Evolutionary conservation across 2,113 vertebrate genomes (phyloP), one percentile per base, ranked within the genome.

Genomic region (Mesoclemmys tuberculata): DNA sequence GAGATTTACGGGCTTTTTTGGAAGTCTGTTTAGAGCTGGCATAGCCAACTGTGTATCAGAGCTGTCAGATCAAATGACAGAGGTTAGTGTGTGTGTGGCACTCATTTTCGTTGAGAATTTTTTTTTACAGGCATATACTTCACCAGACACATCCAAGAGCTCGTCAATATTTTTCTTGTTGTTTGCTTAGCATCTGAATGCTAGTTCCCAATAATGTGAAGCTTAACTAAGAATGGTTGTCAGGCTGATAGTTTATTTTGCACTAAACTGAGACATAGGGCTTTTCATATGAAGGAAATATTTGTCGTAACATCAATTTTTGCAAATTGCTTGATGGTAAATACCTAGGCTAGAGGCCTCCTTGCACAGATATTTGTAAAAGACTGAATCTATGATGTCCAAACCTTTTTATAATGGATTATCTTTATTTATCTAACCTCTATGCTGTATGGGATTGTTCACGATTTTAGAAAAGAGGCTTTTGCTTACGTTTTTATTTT

Each of bases 181-280:
- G 83, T 84, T 82, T 78, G 90, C 88, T 93, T 84, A 85, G 90
- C 88, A 10, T 79, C 90, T 46, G 78, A 6, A 16, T 3, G 49
- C 77, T 19, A 64, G 82, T 89, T 64, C 88, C 83, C 71, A 38
- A 0, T 14, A 16, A 8, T 0, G 26, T 3, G 81, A n/a, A 79
- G 74, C 41, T 85, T 6, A 12, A 22, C 49, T 61, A 4, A 77
- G 75, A 44, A 9, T 64, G n/a, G 51, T 10, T 82, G 2, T 61
- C 5, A 11, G 74, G 80, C 74, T 80, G 14, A 29, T 51, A 3
- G 1, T 89, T 56, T 46, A 29, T 87, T 82, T 68, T 54, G 22
- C 19, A 81, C 78, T 48, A 82, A 58, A 0, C 49, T 80, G 2
- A 5, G 46, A 2, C 85, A 91, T 54, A 16, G 88, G 85, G 74